These are phyloP conservation scores for Ceratina japonica DNA, from an alignment of 1,140 invertebrate genomes.

Conservation along the genomic window DNA sequence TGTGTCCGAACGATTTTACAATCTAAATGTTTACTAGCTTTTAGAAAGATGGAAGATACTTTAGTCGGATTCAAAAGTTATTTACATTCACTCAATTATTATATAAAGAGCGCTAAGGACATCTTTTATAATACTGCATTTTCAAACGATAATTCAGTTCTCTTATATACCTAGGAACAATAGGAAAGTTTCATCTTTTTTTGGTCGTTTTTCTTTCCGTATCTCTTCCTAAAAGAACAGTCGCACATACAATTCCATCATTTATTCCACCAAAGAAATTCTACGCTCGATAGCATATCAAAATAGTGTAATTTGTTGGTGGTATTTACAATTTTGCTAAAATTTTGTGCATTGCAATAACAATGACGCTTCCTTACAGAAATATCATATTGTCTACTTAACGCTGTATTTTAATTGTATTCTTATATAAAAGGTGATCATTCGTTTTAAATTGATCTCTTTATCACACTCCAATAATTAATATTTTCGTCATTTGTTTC, in stretches of 20 bases:
- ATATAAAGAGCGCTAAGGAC: not conserved
- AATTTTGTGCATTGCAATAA: constrained; percentile 5
- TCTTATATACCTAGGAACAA: not conserved
- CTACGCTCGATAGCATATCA: constrained; percentile 6
- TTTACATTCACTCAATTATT: not conserved
- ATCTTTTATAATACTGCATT: constrained; percentile 13
- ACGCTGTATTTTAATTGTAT: not conserved
- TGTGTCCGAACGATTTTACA: not conserved
- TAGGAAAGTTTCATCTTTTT: not conserved
- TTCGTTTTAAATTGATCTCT: not conserved
- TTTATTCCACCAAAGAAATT: not conserved
- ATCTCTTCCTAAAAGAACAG: not conserved
- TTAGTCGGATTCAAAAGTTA: not conserved
- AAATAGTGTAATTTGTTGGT: constrained; percentile 6
- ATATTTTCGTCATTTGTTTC: not conserved
- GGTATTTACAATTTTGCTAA: constrained; percentile 24
- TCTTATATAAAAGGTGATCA: not conserved
- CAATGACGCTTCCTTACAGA: not conserved
- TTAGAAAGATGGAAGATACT: not conserved
- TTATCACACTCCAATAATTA: not conserved
- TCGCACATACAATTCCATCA: not conserved
- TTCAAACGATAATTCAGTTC: not conserved
- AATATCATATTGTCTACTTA: constrained; percentile 22
- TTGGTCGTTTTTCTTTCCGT: constrained; percentile 7
- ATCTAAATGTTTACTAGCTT: not conserved